Evolutionary conservation across 2,797 vertebrate genomes (phyloP), one percentile per base, ranked within the genome.

Genomic region (Oophaga sylvatica): DNA sequence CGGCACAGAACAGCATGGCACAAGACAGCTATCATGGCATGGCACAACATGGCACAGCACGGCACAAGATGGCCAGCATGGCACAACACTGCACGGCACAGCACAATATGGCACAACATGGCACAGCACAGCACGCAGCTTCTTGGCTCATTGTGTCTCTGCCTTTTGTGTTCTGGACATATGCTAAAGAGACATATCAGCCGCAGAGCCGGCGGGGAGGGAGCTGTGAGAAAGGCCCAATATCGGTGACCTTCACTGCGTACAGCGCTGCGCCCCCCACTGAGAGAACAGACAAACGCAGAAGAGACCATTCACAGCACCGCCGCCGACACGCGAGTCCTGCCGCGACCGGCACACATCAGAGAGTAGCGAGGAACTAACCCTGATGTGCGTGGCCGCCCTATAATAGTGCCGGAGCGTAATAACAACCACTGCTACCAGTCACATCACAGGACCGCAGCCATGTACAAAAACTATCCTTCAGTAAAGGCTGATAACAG

Each of bases 221-320:
- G 93, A 94, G 93, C 93, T 93, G 93, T 94, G 94, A 95, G 94
- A 95, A 95, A 94, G 93, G 92, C 91, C 91, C 91, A 93, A 92
- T 93, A 93, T 94, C 93, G 91, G 94, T 94, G 94, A 94, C 94
- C 94, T 93, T 92, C 93, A 92, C 76, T 86, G 87, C 91, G 92
- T 89, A 89, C 92, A 91, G 90, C 91, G 92, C 91, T 90, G 91
- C 91, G 87, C 87, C 93, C 92, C 90, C 92, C 94, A 92, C 26
- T 26, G 94, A 92, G 94, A 94, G 91, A 90, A 92, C 91, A 56
- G 15, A 15, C 26, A 26, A 26, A 26, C 26, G 26, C 26, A 81
- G 80, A 22, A 19, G 48, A 29, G 26, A 19, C n/a, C 45, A 76
- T 35, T 53, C 48, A 53, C 8, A 53, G 11, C 3, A 65, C 60